Evolutionary conservation across 1,140 invertebrate species (phyloP).

Genomic region (Vanessa tameamea): DNA sequence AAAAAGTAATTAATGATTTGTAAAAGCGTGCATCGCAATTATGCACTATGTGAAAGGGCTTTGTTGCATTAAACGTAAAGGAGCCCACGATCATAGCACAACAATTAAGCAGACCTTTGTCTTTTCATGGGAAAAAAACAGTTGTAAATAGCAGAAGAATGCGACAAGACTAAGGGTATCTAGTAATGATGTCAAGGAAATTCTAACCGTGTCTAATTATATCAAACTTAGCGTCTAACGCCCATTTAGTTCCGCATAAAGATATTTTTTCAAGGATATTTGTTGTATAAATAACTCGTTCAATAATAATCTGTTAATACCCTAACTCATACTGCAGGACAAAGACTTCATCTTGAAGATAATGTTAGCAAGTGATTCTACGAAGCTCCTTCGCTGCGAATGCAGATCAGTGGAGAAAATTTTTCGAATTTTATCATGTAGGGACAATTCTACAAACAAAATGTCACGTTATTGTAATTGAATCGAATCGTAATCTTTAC

Average conservation of each 20-base stretch:
- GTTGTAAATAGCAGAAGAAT: conserved; percentile 24
- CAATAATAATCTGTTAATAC: too few relatives aligned
- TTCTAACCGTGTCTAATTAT: neutral
- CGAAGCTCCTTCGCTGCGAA: too few relatives aligned
- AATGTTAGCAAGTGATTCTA: too few relatives aligned
- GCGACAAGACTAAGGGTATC: conserved; percentile 14
- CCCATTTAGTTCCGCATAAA: neutral
- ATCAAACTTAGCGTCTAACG: neutral
- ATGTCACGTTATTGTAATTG: too few relatives aligned
- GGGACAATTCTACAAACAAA: too few relatives aligned
- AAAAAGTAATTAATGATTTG: neutral
- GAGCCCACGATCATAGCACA: conserved; percentile 6
- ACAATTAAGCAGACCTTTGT: conserved; percentile 32
- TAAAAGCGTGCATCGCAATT: conserved; percentile 14
- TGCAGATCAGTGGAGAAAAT: too few relatives aligned
- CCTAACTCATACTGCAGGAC: too few relatives aligned
- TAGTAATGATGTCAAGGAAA: conserved; percentile 29
- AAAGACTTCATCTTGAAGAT: too few relatives aligned
- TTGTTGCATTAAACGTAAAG: conserved; percentile 12
- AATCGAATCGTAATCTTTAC: too few relatives aligned
- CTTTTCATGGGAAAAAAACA: conserved; percentile 23
- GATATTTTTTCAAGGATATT: too few relatives aligned
- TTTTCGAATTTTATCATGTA: too few relatives aligned
- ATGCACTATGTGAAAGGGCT: conserved; percentile 24
- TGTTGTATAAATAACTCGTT: too few relatives aligned